phyloP scores from a whole-genome alignment of 1,140 invertebrate genomes.

The Varroa destructor region DNA sequence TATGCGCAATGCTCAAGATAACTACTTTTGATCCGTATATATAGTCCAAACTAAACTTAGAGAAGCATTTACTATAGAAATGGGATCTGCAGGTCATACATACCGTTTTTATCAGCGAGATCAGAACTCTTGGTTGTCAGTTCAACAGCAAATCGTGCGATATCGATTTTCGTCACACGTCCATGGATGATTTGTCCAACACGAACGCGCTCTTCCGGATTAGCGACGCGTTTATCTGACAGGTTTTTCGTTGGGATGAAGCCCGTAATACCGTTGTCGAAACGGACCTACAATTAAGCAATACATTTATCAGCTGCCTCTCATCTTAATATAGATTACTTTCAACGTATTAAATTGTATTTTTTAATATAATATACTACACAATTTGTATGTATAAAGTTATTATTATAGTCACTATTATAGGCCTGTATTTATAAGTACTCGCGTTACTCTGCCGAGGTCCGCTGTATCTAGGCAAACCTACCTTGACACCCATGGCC shows the following conservation, averaged over 20 bases:
- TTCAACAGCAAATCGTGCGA: conserved; percentile 82
- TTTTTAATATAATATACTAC: too few relatives aligned
- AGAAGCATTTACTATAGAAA: conserved; percentile 25
- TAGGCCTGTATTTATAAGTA: too few relatives aligned
- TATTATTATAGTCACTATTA: too few relatives aligned
- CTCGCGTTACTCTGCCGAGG: too few relatives aligned
- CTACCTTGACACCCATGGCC: conserved; percentile 71
- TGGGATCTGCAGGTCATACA: conserved; percentile 35
- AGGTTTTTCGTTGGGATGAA: conserved; percentile 91
- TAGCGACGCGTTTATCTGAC: conserved; percentile 79
- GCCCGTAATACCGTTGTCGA: conserved; percentile 87
- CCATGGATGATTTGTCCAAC: conserved; percentile 77
- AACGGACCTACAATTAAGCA: conserved; percentile 38
- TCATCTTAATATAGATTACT: too few relatives aligned
- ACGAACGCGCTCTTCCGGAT: conserved; percentile 77
- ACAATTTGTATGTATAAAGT: too few relatives aligned
- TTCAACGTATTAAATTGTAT: too few relatives aligned
- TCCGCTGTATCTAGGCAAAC: too few relatives aligned
- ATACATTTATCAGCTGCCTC: too few relatives aligned
- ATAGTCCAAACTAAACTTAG: conserved; percentile 22
- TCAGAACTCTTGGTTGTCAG: conserved; percentile 87
- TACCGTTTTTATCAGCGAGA: conserved; percentile 71
- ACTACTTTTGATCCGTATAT: conserved; percentile 25
- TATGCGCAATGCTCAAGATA: neutral
- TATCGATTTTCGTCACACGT: conserved; percentile 87